Evolutionary conservation across 1,140 invertebrate species (phyloP), one percentile per base, ranked within the genome.

Genomic region (Myzus persicae): DNA sequence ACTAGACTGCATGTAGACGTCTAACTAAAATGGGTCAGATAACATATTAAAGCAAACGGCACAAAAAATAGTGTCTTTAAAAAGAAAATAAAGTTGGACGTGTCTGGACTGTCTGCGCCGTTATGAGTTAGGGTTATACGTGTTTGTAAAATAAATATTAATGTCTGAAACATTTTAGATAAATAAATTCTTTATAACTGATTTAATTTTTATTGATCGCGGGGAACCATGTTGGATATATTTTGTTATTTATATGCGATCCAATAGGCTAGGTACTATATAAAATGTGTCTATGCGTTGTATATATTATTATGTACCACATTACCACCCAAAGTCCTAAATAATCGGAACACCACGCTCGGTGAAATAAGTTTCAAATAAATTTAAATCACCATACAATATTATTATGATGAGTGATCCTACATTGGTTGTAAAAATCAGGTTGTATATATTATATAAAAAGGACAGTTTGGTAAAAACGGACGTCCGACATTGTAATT

Each of bases 141-240:
- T 89, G 48, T 89, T 89, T 51, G n/a, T 89, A 89, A 51, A 89
- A 89, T 36, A 89, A 51, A 89, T 89, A 51, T 26, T 48, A 51
- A 48, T 31, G 46, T 36, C 22, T 36, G 46, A 51, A 89, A 51
- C 18, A 38, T 24, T 38, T 51, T 51, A 51, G 20, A 89, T 51
- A 89, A 51, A 89, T 89, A n/a, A 89, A 48, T 38, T 89, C 24
- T 48, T 48, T 38, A 89, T 36, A 24, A 51, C 7, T 89, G n/a
- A 89, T 89, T 88, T 88, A 48, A n/a, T 20, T 89, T 87, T 26
- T 89, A 89, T 89, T 51, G 87, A 51, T 38, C n/a, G 8, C 24
- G 46, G 20, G 31, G 24, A 38, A 89, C 31, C 46, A 88, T 87
- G 2, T 4, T 40, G 26, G 31, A 87, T 44, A n/a, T n/a, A n/a